A percentile compares a stretch with the other conserved stretches of the same genome.
These are phyloP conservation scores for Saccostrea glomerata DNA, from an alignment of 1,140 invertebrate species.

Conservation along the genomic window DNA sequence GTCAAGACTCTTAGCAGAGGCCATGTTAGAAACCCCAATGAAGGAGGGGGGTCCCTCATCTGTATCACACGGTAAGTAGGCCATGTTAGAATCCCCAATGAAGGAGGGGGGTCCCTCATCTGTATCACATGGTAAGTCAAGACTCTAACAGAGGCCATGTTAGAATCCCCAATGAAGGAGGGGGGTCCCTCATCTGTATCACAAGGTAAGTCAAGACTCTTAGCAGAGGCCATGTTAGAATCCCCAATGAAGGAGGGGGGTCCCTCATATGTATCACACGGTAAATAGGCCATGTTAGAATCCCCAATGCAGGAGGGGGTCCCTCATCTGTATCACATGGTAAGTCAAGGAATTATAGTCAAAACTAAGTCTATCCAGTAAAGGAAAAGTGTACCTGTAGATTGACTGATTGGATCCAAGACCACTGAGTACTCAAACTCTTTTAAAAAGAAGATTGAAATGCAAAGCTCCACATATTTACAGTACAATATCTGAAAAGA, in stretches of 20 bases:
- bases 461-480: too few species aligned
- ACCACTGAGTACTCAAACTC: too few species aligned
- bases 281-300: constrained; percentile 91
- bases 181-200: constrained; percentile 67
- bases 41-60: constrained; percentile 70
- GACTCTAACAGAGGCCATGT: too few species aligned
- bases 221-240: too few species aligned
- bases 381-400: too few species aligned
- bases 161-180: constrained; percentile 85
- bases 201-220: constrained; percentile 16
- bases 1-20: too few species aligned
- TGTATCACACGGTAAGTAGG: constrained; percentile 80
- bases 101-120: constrained; percentile 70
- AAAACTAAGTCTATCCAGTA: too few species aligned
- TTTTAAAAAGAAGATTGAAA: too few species aligned
- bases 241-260: constrained; percentile 81
- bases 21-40: constrained; percentile 91
- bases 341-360: too few species aligned
- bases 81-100: constrained; percentile 91
- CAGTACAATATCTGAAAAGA: too few species aligned
- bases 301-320: constrained; percentile 81
- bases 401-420: too few species aligned
- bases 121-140: constrained; percentile 47
- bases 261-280: too few species aligned
- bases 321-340: constrained; percentile 61